A percentile compares a stretch with the other conserved stretches of the same genome.
phyloP scores from a whole-genome alignment of 2,888 invertebrate genomes.

The Mimas tiliae region DNA sequence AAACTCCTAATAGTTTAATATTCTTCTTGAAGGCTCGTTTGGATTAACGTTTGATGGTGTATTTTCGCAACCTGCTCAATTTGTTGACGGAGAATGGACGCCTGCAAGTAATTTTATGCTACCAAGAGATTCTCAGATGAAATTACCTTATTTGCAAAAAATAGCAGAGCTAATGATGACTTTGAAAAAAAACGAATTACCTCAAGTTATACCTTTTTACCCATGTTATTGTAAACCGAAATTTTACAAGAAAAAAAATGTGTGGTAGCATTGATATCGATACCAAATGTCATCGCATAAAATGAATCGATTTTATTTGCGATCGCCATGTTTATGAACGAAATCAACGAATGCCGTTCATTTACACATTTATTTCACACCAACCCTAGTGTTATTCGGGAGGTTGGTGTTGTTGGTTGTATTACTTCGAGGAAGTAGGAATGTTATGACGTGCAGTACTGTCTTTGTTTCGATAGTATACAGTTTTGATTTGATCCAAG shows the following conservation, averaged over 20 bases:
- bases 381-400: conserved; percentile 41
- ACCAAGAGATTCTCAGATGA: conserved; percentile 68
- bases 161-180: conserved; percentile 60
- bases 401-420: conserved; percentile 55
- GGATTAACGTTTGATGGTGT: conserved; percentile 79
- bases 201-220: conserved; percentile 49
- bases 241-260: conserved; percentile 42
- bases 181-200: conserved; percentile 55
- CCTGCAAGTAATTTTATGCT: conserved; percentile 66
- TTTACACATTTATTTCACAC: conserved; percentile 23
- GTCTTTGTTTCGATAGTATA: conserved; percentile 79
- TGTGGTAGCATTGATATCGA: conserved; percentile 39
- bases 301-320: conserved; percentile 26
- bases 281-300: conserved; percentile 8
- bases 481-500: conserved; percentile 56
- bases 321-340: conserved; percentile 23
- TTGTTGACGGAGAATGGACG: conserved; percentile 70
- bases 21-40: conserved; percentile 72
- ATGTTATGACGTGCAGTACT: conserved; percentile 84
- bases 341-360: conserved; percentile 14
- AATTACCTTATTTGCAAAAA: conserved; percentile 61
- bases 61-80: conserved; percentile 84
- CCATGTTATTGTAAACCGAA: conserved; percentile 60
- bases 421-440: conserved; percentile 59
- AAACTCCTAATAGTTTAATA: too few species aligned